Evolutionary conservation across 1,140 invertebrate species (phyloP).

Genomic region (Leptestheria dahalacensis): DNA sequence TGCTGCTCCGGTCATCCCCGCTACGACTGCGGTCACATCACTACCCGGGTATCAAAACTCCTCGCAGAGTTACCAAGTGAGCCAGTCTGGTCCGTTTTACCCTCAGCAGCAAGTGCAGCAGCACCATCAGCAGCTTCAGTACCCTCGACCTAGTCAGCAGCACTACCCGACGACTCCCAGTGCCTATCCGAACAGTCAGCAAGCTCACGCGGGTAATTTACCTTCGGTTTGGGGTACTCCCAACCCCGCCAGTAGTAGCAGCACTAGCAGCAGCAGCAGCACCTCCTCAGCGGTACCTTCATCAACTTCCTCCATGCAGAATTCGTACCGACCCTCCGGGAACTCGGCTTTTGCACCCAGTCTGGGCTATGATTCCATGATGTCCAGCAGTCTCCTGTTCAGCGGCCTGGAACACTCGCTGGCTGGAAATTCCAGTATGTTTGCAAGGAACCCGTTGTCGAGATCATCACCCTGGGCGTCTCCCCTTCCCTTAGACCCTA

Average conservation of each 20-base stretch:
- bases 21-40: not conserved
- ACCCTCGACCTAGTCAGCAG: not conserved
- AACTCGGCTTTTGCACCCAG: conserved; percentile 3
- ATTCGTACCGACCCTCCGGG: conserved; percentile 1
- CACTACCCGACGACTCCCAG: not conserved
- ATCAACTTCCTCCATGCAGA: too few relatives aligned
- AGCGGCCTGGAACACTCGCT: conserved; percentile 10
- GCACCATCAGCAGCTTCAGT: not conserved
- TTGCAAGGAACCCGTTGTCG: not conserved
- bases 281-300: too few relatives aligned
- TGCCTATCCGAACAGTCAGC: not conserved
- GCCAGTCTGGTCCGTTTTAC: not conserved
- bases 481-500: not conserved
- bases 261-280: too few relatives aligned
- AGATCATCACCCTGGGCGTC: conserved; percentile 2
- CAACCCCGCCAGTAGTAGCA: too few relatives aligned
- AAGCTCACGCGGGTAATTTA: too few relatives aligned
- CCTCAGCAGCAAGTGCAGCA: not conserved
- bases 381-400: conserved; percentile 12
- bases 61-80: not conserved
- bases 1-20: conserved; percentile 17
- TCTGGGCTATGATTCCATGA: conserved; percentile 6
- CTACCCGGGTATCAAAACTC: conserved; percentile 8
- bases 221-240: too few relatives aligned
- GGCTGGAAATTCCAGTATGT: conserved; percentile 8